Evolutionary conservation across 2,797 vertebrate species (phyloP), one percentile per base, ranked within the genome.

Genomic region (Catamblyrhynchus diadema): DNA sequence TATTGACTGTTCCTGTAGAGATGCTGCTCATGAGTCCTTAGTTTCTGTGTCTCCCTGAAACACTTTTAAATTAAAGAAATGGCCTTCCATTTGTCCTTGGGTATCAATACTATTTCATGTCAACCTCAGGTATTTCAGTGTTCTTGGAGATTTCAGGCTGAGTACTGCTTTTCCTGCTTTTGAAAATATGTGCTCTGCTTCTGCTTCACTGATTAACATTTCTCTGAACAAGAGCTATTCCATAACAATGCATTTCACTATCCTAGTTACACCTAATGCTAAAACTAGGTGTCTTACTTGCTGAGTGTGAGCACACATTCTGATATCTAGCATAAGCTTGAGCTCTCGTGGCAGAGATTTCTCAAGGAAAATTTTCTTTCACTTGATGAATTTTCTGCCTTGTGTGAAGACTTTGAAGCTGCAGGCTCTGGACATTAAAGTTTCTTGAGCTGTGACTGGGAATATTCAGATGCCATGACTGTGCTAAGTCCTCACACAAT

Each of bases 71-170:
- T 44, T 6, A 47, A 44, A 47, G 45, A 51, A 27, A 25, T 62
- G 16, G 11, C 9, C 4, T 51, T 61, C 28, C 1, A 2, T 70
- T 81, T 81, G 54, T 81, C 30, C 17, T 54, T 41, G 10, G 24
- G 7, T 54, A 48, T 42, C 18, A 28, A 19, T 21, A 27, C 4
- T 2, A 37, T 47, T 71, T 81, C 6, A 10, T 0, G 0, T 54
- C 48, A 62, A 19, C 18, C 39, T 70, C 42, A 12, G 27, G 12
- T 57, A 14, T 35, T 71, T 39, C 32, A 28, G 2, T 67, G 4
- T 67, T 85, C 50, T 54, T 80, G 32, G 22, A 67, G 24, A 21
- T 84, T 61, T 66, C 24, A 33, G 24, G 20, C 32, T 32, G 16
- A 54, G 25, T 59, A 59, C 57, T 39, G 35, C 35, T 51, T 70